Percentiles rank a stretch among this genome's conserved stretches.
phyloP scores from a whole-genome alignment of 2,113 vertebrate genomes.

The Pachypanchax playfairii region DNA sequence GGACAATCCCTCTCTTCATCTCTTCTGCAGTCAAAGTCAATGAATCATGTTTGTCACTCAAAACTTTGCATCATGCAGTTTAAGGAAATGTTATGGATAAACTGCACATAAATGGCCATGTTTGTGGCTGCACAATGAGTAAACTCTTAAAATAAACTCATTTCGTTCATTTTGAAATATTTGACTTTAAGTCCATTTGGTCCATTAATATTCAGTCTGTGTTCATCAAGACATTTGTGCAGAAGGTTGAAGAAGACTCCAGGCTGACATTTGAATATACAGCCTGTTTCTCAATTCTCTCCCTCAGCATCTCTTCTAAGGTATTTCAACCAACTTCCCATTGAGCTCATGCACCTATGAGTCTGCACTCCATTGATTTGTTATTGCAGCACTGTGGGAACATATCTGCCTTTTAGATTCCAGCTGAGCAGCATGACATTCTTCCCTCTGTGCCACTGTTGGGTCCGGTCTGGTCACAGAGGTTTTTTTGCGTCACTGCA shows the following conservation, averaged over 20 bases:
- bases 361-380: conserved; percentile 70
- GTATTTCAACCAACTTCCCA: conserved; percentile 56
- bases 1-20: conserved; percentile 50
- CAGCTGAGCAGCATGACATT: conserved; percentile 40
- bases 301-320: conserved; percentile 30
- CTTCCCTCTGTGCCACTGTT: conserved; percentile 5
- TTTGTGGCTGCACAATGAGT: background rate
- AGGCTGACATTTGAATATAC: conserved; percentile 74
- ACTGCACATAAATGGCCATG: conserved; percentile 28
- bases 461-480: background rate
- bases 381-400: conserved; percentile 70
- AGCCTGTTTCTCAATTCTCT: conserved; percentile 51
- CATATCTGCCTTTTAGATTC: conserved; percentile 69
- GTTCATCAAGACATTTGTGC: conserved; percentile 17
- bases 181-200: conserved; percentile 5
- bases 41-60: conserved; percentile 26
- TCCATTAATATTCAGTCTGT: conserved; percentile 44
- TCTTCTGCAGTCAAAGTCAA: conserved; percentile 47
- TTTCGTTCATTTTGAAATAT: conserved; percentile 17
- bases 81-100: conserved; percentile 26
- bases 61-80: conserved; percentile 29
- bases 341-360: conserved; percentile 65
- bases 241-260: conserved; percentile 60
- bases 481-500: conserved; percentile 35
- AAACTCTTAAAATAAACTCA: conserved; percentile 26